Evolutionary conservation across 2,797 vertebrate genomes (phyloP), one percentile per base, ranked within the genome.

Genomic region (Diglossa cyanea): DNA sequence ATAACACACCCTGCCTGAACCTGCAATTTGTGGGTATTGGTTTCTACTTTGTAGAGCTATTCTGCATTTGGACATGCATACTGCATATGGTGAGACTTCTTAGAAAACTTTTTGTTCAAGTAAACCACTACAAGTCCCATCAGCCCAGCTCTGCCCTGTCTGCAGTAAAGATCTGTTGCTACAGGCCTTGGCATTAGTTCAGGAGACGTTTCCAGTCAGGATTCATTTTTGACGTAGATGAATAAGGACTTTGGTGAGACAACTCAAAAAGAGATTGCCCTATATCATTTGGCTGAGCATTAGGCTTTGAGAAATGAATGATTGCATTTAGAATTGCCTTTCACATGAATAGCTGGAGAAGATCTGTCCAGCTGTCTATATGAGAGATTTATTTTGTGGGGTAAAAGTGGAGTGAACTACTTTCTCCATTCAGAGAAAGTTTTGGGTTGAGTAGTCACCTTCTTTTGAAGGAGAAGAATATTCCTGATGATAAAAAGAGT

Each of bases 191-290:
- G 30, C 81, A 42, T 72, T 77, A 80, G 58, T 90, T 91, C 73
- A 73, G 80, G 81, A 79, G 65, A 77, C 1, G 20, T 81, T 93
- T 93, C 70, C 68, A 83, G 40, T 80, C 61, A 80, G 44, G 57
- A 92, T 89, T 91, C 35, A 58, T 51, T 95, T 95, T 88, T 96
- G 57, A 88, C 65, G 26, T 48, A 88, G 93, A 91, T 86, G 40
- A 91, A 88, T 83, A 40, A 86, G 65, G 33, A 51, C 86, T 93
- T 91, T 8, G 24, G 82, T 80, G 84, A 85, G 74, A 72, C 67
- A 78, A 37, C 74, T 85, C 44, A 30, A 25, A 91, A 77, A 62
- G 63, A 76, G 19, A 67, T 92, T 82, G 45, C 31, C 71, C 81
- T 92, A 50, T 60, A 35, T 87, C 65, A 58, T 86, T 93, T 78